Evolutionary conservation across 2,113 vertebrate genomes (phyloP), one percentile per base, ranked within the genome.

Genomic region (Centropus unirufus): DNA sequence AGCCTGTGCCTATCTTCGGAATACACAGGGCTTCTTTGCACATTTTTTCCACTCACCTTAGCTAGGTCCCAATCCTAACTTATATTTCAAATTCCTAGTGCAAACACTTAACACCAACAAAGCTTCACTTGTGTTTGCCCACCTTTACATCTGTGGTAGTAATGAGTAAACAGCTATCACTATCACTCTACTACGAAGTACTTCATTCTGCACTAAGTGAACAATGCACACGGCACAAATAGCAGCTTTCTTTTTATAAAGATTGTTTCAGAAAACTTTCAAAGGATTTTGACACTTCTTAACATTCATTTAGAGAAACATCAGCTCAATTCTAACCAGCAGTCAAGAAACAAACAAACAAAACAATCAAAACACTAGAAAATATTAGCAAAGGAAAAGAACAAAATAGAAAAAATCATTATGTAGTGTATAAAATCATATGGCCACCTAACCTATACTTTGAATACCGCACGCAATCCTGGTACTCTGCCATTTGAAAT

Each of bases 341-440:
- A 81, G 32, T 42, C 32, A 85, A 52, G 42, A 72, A 74, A 74
- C 36, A 36, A 36, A 36, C 36, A 36, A 36, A 36, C 36, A 11
- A 17, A 74, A 89, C 85, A 82, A 57, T 36, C 46, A 55, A 74
- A 91, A 69, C 34, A 23, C 49, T 24, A 66, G 18, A 68, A 88
- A 90, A 70, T 29, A 90, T 21, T 27, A 92, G 9, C n/a, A 66
- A 83, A 92, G 21, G 20, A 93, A 92, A 87, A 80, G 18, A 93
- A 82, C 4, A 30, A 73, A 92, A 63, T 1, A 68, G 27, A 68
- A 88, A 59, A 69, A 2, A 52, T 34, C 46, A 62, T 44, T 58
- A 67, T 44, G 27, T 20, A 66, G 21, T 6, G 14, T 62, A 57
- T 47, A 52, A 85, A 74, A n/a, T n/a, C 44, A 51, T n/a, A 27